These are phyloP conservation scores for Dascillus cervinus DNA, from an alignment of 2,888 invertebrate species.

Conservation along the genomic window DNA sequence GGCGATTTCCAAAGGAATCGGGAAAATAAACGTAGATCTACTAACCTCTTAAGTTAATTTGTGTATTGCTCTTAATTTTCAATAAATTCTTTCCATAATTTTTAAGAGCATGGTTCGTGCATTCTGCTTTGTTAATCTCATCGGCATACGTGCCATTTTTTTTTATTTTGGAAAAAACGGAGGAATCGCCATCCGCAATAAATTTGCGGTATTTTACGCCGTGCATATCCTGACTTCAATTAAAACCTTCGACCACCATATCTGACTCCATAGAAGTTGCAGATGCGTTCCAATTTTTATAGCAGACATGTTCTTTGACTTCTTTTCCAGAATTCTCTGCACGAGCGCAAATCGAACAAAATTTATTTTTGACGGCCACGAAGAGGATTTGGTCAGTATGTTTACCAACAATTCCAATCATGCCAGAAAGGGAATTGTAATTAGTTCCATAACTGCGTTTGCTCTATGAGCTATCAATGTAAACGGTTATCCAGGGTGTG, in stretches of 20 bases:
- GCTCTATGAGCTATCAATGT: conserved; percentile 22
- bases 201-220: conserved; percentile 11
- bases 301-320: conserved; percentile 14
- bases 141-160: conserved; percentile 18
- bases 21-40: too few species aligned
- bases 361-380: conserved; percentile 19
- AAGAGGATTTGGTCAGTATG: conserved; percentile 16
- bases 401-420: conserved; percentile 17
- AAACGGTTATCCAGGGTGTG: conserved; percentile 19
- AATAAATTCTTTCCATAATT: conserved; percentile 19
- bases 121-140: conserved; percentile 17
- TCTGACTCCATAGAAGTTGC: conserved; percentile 18
- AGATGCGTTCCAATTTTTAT: conserved; percentile 16
- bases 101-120: conserved; percentile 20
- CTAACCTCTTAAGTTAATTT: too few species aligned
- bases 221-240: conserved; percentile 14
- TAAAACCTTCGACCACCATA: conserved; percentile 18
- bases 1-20: too few species aligned
- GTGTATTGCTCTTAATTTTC: conserved; percentile 15
- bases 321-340: conserved; percentile 6
- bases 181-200: conserved; percentile 20
- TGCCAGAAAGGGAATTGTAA: conserved; percentile 19
- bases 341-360: conserved; percentile 17
- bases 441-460: conserved; percentile 19
- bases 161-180: conserved; percentile 15